Evolutionary conservation across 2,888 invertebrate genomes (phyloP).

Genomic region (Ypsolopha scabrella): DNA sequence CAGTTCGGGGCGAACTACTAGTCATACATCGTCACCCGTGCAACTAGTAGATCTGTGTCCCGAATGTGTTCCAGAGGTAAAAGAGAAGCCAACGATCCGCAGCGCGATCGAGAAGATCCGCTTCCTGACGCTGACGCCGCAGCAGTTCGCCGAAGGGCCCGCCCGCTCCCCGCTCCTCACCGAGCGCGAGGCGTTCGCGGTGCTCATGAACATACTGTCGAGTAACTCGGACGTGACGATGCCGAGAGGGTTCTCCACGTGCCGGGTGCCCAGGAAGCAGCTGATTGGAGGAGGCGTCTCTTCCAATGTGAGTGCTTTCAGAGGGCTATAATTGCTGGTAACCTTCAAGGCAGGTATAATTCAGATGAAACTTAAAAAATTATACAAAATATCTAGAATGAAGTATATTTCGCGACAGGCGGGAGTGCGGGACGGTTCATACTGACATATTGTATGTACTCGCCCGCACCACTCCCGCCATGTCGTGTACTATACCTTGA

Average conservation of each 20-base stretch:
- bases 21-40: too few species aligned
- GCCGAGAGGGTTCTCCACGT: conserved; percentile 80
- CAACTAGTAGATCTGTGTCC: too few species aligned
- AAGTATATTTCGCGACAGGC: too few species aligned
- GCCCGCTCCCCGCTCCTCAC: conserved; percentile 80
- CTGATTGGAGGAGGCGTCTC: conserved; percentile 27
- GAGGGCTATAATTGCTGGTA: too few species aligned
- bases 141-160: conserved; percentile 87
- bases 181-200: conserved; percentile 81
- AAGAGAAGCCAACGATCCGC: conserved; percentile 59
- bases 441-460: too few species aligned
- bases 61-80: conserved; percentile 20
- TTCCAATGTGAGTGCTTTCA: conserved; percentile 27
- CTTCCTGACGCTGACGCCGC: conserved; percentile 82
- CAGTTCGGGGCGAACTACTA: too few species aligned
- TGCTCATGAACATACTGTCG: conserved; percentile 83
- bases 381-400: too few species aligned
- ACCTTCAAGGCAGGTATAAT: too few species aligned
- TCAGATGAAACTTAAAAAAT: too few species aligned
- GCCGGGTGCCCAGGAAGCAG: conserved; percentile 56
- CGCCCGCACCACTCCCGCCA: too few species aligned
- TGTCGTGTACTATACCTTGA: too few species aligned
- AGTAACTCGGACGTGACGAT: conserved; percentile 75
- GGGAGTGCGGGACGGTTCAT: too few species aligned
- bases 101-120: conserved; percentile 81